Evolutionary conservation across 2,113 vertebrate species (phyloP).

Genomic region (Cinclus cinclus): DNA sequence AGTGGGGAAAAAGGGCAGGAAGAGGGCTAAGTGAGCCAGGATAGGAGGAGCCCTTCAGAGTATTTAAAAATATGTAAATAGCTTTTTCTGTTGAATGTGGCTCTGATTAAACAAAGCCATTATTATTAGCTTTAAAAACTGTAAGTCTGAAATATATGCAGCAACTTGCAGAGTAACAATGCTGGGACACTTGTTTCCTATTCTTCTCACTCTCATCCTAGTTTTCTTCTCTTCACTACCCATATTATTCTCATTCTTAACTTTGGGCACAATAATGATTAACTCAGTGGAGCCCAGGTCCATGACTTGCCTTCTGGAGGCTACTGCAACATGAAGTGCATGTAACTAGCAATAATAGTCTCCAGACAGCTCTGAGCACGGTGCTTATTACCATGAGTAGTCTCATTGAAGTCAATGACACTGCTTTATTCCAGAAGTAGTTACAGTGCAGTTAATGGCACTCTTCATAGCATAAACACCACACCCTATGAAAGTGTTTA

Average conservation of each 20-base stretch:
- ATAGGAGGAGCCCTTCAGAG: conserved; percentile 2
- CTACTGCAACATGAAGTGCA: not conserved
- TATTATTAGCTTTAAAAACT: conserved; percentile 48
- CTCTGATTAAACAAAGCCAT: conserved; percentile 42
- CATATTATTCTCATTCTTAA: not conserved
- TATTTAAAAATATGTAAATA: conserved; percentile 50
- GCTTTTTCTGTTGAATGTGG: conserved; percentile 23
- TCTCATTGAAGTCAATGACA: conserved; percentile 41
- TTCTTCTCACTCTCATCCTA: not conserved
- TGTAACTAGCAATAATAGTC: conserved; percentile 29
- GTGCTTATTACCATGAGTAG: conserved; percentile 46
- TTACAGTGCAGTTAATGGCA: conserved; percentile 26
- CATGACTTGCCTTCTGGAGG: not conserved
- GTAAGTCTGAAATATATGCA: not conserved
- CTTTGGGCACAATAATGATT: not conserved
- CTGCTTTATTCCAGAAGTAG: conserved; percentile 30
- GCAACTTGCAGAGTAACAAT: conserved; percentile 4
- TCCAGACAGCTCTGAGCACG: not conserved
- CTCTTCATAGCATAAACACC: conserved; percentile 13
- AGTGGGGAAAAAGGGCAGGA: not conserved
- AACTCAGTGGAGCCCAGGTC: not conserved
- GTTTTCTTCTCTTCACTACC: not conserved
- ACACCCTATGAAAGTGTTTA: conserved; percentile 48
- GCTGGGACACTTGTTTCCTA: not conserved
- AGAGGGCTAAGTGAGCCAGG: not conserved